Base-by-base conservation (phyloP, 2,888 invertebrate genomes). In the Drosophila leonis region DNA sequence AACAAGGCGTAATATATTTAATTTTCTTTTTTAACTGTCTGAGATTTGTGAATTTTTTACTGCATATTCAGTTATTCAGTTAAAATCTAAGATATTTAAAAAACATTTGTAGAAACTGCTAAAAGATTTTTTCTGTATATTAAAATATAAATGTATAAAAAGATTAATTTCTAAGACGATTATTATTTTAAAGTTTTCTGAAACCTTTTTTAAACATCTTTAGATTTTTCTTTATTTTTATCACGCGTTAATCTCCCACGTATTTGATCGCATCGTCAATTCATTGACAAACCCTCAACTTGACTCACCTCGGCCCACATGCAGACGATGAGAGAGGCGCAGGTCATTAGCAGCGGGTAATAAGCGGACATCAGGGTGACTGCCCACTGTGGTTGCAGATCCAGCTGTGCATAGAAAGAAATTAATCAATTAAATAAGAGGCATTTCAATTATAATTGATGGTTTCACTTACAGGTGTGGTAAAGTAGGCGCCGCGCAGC, bases 271-370 rank as follows among this genome's bases (percentile, higher is more conserved):
- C 51, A 49, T 44, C 13, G 39, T 44, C 27, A 13, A 13, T 9
- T 15, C 15, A 27, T 18, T 20, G 9, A 94, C 95, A 20, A 10
- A 27, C 2, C 39, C 8, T 20, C 20, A 8, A 44, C 10, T 20
- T 24, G 10, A 94, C 95, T 95, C 93, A 97, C 97, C 95, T 98
- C 98, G 44, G 98, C 98, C 98, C 98, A 98, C 92, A 98, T 97
- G 93, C 98, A 98, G 78, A 98, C 98, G 80, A 98, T 96, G 70
- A 98, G 94, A 0, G 98, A 98, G 0, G 97, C 96, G 59, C 98
- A 97, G 12, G 97, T 97, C 94, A 98, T 95, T 66, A 98, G 94
- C 49, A 98, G 94, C 1, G 98, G 98, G 93, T 98, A 98, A 93
- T 97, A 98, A 0, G 98, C 97, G 29, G 97, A 97, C 86, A 97